phyloP scores from a whole-genome alignment of 1,140 invertebrate species.

The Drosophila watanabei region DNA sequence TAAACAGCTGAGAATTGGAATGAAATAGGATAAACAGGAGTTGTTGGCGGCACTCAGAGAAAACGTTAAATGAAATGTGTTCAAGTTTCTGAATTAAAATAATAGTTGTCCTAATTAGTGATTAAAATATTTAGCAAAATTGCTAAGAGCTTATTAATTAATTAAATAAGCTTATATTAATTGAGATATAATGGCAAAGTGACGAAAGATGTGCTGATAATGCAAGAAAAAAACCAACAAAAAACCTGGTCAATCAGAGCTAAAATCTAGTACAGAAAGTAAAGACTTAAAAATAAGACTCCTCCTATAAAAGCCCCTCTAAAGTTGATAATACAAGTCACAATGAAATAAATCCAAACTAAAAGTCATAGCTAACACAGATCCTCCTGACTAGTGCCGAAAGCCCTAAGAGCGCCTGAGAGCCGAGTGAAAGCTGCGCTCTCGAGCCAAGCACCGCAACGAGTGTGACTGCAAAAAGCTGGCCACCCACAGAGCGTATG shows the following conservation, averaged over 20 bases:
- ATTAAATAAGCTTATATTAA: too few species aligned
- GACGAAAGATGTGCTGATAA: not conserved
- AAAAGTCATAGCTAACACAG: not conserved
- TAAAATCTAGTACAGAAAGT: not conserved
- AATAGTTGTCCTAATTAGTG: too few species aligned
- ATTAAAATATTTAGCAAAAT: not conserved
- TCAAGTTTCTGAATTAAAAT: too few species aligned
- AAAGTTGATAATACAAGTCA: not conserved
- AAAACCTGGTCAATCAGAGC: not conserved
- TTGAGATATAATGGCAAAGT: too few species aligned
- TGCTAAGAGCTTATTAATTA: too few species aligned
- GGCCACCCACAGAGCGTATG: constrained; percentile 36
- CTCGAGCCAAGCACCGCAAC: not conserved
- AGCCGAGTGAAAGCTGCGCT: constrained; percentile 28
- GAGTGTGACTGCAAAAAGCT: constrained; percentile 9
- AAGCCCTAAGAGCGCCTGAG: not conserved
- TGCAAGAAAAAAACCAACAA: not conserved
- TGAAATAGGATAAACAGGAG: not conserved
- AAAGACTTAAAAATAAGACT: not conserved
- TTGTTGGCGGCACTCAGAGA: not conserved
- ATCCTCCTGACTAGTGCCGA: constrained; percentile 3
- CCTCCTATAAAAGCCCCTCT: not conserved
- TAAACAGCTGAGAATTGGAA: not conserved
- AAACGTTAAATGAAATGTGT: too few species aligned
- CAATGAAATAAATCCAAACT: too few species aligned